A percentile compares a stretch with the other conserved stretches of the same genome.
Conservation (phyloP, 2,113 vertebrate genomes). For the Trachemys scripta region DNA sequence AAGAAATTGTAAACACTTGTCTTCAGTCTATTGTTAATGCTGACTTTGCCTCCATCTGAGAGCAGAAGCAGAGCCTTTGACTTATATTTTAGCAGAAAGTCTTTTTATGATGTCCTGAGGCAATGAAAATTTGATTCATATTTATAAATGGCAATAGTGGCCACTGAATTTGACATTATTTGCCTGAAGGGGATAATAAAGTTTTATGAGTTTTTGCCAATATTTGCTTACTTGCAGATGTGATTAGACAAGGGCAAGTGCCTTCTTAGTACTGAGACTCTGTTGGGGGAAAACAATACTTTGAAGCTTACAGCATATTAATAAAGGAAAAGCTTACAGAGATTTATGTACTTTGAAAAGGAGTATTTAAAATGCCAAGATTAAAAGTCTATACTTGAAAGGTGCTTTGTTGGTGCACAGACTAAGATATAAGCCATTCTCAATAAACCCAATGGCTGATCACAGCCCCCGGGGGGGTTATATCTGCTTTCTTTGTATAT, state of each 20-base stretch:
- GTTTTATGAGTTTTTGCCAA: constrained; percentile 54
- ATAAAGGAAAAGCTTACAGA: constrained; percentile 45
- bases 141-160: constrained; percentile 52
- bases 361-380: constrained; percentile 34
- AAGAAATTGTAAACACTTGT: constrained; percentile 34
- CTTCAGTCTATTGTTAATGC: constrained; percentile 33
- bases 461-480: not conserved
- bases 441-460: not conserved
- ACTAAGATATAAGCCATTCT: constrained; percentile 17
- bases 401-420: not conserved
- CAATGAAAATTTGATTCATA: constrained; percentile 51
- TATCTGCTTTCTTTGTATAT: not conserved
- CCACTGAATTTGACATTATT: constrained; percentile 44
- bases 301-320: not conserved
- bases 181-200: constrained; percentile 33
- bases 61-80: not conserved
- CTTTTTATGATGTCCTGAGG: constrained; percentile 35
- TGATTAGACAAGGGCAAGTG: constrained; percentile 54
- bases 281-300: constrained; percentile 23
- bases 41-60: not conserved
- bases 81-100: constrained; percentile 31
- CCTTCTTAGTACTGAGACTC: constrained; percentile 11
- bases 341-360: constrained; percentile 53
- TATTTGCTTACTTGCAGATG: constrained; percentile 61
- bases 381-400: constrained; percentile 31